A percentile compares a stretch with the other conserved stretches of the same genome.
These are phyloP conservation scores for Chouioia cunea DNA, from an alignment of 2,888 invertebrate genomes.

Conservation along the genomic window DNA sequence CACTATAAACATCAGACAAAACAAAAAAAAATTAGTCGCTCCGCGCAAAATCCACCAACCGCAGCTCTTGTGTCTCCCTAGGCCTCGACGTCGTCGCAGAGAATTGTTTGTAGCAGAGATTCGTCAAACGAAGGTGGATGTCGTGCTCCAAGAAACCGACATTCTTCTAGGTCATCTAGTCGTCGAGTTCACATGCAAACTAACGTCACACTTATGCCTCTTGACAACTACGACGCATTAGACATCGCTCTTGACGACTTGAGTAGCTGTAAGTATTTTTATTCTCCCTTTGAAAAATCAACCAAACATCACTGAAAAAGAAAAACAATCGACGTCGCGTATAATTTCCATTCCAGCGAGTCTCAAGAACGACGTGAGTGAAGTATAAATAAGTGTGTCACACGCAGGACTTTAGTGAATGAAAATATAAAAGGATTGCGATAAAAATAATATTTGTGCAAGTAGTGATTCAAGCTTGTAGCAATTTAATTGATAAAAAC, in stretches of 20 bases:
- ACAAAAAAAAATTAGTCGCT: constrained; percentile 16
- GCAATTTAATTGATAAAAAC: no score
- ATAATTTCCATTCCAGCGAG: constrained; percentile 24
- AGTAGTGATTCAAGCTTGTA: no score
- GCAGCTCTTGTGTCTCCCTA: constrained; percentile 34
- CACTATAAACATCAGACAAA: background rate
- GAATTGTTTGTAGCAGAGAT: constrained; percentile 47
- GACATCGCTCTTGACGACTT: constrained; percentile 20
- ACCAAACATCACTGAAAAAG: background rate
- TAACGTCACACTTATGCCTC: constrained; percentile 26
- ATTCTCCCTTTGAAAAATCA: background rate
- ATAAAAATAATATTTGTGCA: no score
- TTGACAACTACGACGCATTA: constrained; percentile 24
- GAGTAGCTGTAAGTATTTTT: constrained; percentile 14
- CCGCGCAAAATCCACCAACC: constrained; percentile 3
- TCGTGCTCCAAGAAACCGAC: constrained; percentile 44
- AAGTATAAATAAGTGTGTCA: constrained; percentile 1
- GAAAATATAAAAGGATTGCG: no score
- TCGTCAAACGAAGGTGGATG: constrained; percentile 42
- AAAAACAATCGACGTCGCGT: background rate
- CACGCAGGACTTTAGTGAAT: no score
- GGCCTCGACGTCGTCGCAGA: constrained; percentile 45
- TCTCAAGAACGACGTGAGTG: constrained; percentile 18
- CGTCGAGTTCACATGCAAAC: constrained; percentile 19
- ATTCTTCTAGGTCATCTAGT: background rate